A percentile compares a stretch with the other conserved stretches of the same genome.
Conservation (phyloP, 2,888 invertebrate genomes). For the Phorcus lineatus region DNA sequence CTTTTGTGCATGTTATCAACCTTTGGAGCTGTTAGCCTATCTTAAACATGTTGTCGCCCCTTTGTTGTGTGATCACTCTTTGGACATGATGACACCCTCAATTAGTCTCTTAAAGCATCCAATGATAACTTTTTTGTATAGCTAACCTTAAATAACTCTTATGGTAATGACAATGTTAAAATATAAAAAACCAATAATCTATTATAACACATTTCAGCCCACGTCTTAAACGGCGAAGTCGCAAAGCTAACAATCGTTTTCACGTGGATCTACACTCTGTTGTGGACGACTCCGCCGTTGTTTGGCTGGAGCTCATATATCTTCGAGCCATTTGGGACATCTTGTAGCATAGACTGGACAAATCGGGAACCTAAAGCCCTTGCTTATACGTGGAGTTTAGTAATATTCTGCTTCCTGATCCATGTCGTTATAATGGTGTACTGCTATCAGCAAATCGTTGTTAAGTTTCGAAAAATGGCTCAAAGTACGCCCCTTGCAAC, state of each 20-base stretch:
- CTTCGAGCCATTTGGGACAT: conserved; percentile 41
- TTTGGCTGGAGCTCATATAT: conserved; percentile 41
- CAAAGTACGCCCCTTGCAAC: background rate
- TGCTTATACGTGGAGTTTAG: conserved; percentile 33
- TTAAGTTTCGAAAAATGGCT: background rate
- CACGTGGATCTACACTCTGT: conserved; percentile 33
- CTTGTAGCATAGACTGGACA: conserved; percentile 43
- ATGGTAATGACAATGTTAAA: no score
- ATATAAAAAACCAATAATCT: no score
- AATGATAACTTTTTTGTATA: no score
- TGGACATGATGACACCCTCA: no score
- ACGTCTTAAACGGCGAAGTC: conserved; percentile 12
- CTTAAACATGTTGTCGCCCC: no score
- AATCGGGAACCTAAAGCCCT: background rate
- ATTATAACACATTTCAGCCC: conserved; percentile 1
- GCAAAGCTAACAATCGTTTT: conserved; percentile 9
- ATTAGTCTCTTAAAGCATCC: no score
- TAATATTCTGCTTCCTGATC: conserved; percentile 36
- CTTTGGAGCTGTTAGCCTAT: no score
- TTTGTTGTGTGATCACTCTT: no score
- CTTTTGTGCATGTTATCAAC: no score
- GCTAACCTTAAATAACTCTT: no score
- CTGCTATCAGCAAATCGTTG: conserved; percentile 34
- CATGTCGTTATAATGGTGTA: conserved; percentile 33
- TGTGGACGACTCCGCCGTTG: conserved; percentile 37